Base-by-base conservation (phyloP, 1,140 invertebrate species). In the Coptotermes formosanus region DNA sequence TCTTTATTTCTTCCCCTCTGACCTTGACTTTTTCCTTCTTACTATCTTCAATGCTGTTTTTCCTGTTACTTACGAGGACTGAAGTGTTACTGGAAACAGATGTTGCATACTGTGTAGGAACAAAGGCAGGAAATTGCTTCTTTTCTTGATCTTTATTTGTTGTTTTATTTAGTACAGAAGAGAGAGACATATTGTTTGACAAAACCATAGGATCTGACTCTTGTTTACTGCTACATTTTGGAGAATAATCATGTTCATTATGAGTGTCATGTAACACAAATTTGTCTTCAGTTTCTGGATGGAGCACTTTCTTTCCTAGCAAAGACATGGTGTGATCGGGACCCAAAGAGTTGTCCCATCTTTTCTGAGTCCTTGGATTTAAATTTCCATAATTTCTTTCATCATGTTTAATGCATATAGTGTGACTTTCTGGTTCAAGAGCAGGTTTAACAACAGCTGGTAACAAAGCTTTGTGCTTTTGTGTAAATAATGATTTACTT, bases 311-410 rank as follows among this genome's bases (percentile, higher is more conserved):
- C 64, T 25, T 75, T 30, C n/a, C 25, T 12, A 75, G n/a, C 19
- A 75, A 75, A 30, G 19, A 55, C 19, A 55, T 19, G 14, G 52
- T 55, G 6, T 9, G 64, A 25, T 75, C 64, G 30, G 25, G 12
- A 30, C 25, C n/a, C 7, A 75, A 75, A n/a, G 25, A 30, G n/a
- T 75, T 30, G 64, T 75, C 14, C 1, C 16, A 4, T 30, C 64
- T 30, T 75, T 9, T 30, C 11, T 25, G 9, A 75, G 25, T 75
- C n/a, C 14, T 75, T 75, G 64, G 64, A 30, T 75, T 75, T n/a
- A 75, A n/a, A 75, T 75, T 75, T 12, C n/a, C n/a, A 75, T 75
- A 75, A 75, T 75, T 30, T n/a, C 25, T 75, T 75, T 75, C 64
- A n/a, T 9, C 16, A 16, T 25, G 8, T n/a, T 0, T 75, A 30